Conservation (phyloP, 2,888 invertebrate genomes). For the Idaea biselata region DNA sequence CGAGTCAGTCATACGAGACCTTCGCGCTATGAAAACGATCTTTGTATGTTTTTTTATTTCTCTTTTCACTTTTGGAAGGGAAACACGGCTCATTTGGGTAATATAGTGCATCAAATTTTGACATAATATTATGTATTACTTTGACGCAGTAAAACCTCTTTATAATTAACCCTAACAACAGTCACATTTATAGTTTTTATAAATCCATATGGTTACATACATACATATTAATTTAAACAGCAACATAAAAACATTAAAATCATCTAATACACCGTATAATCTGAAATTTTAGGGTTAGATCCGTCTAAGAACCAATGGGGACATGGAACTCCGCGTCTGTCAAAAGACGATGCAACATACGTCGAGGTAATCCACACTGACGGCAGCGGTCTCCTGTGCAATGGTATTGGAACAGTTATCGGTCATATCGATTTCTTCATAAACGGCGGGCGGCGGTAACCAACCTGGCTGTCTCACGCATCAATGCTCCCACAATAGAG, state of each 20-base stretch:
- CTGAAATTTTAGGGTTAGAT: slow-evolving; percentile 43
- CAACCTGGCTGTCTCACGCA: slow-evolving; percentile 70
- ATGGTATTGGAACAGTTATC: slow-evolving; percentile 86
- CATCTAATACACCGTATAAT: not conserved
- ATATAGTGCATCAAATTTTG: too few species aligned
- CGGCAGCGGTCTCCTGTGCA: slow-evolving; percentile 35
- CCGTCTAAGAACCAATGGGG: slow-evolving; percentile 50
- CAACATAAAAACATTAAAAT: not conserved
- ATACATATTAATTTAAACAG: too few species aligned
- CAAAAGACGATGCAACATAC: slow-evolving; percentile 45
- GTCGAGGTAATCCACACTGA: slow-evolving; percentile 67
- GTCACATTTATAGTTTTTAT: too few species aligned
- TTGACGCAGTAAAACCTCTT: too few species aligned
- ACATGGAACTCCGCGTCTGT: slow-evolving; percentile 35
- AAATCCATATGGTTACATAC: too few species aligned
- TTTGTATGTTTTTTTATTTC: too few species aligned
- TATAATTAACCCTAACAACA: too few species aligned
- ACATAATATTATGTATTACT: too few species aligned
- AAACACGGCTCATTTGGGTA: too few species aligned
- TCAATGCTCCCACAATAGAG: slow-evolving; percentile 51
- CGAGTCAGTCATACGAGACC: too few species aligned
- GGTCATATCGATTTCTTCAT: slow-evolving; percentile 94
- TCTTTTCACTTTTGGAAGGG: too few species aligned
- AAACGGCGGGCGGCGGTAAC: slow-evolving; percentile 91
- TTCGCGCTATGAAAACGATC: too few species aligned